phyloP scores from a whole-genome alignment of 2,888 invertebrate species.

The Machimus atricapillus region DNA sequence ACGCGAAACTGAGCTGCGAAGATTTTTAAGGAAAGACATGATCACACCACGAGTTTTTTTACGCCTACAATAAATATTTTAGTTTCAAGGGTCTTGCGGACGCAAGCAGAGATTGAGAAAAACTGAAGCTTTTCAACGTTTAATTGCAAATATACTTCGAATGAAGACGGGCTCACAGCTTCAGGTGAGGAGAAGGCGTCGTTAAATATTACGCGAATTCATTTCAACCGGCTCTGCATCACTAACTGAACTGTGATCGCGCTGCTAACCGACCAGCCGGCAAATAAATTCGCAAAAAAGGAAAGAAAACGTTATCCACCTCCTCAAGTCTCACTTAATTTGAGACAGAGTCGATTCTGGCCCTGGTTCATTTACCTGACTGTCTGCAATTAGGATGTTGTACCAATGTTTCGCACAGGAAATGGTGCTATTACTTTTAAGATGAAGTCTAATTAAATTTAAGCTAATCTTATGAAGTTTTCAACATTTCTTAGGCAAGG shows the following conservation, averaged over 20 bases:
- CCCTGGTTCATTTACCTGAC: neutral
- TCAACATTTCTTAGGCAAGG: neutral
- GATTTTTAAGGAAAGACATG: slow-evolving; percentile 61
- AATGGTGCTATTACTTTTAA: neutral
- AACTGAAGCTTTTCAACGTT: neutral
- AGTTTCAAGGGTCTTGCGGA: slow-evolving; percentile 26
- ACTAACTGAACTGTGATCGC: slow-evolving; percentile 7
- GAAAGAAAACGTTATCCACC: neutral
- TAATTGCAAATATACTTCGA: neutral
- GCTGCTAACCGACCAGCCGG: neutral
- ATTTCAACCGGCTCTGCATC: neutral
- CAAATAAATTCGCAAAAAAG: neutral
- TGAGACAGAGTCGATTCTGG: neutral
- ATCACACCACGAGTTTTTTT: neutral
- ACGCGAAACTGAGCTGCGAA: slow-evolving; percentile 57
- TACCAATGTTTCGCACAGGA: neutral
- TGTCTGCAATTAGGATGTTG: neutral
- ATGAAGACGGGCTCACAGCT: neutral
- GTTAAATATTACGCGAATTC: slow-evolving; percentile 4
- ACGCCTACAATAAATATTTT: slow-evolving; percentile 15
- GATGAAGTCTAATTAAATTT: neutral
- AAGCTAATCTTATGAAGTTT: neutral
- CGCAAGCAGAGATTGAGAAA: neutral
- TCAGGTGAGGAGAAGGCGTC: slow-evolving; percentile 16
- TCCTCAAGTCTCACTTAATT: neutral